Evolutionary conservation across 2,888 invertebrate species (phyloP), one percentile per base, ranked within the genome.

Genomic region (Pyrgus malvae): DNA sequence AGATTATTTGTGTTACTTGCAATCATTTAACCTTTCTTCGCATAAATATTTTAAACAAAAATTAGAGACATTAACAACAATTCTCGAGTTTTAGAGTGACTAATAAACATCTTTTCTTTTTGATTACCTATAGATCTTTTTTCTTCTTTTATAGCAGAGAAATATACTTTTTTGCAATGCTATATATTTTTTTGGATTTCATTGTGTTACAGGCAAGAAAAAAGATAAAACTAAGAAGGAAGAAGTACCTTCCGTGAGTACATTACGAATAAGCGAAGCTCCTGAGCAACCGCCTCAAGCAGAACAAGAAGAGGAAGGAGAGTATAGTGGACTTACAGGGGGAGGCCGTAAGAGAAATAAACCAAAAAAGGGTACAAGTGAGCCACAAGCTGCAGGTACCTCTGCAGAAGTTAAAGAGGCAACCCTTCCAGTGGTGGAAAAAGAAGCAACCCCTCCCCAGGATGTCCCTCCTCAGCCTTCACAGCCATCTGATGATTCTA

Each of bases 121-220:
- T n/a, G n/a, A n/a, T n/a, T n/a, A n/a, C n/a, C n/a, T n/a, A n/a
- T n/a, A n/a, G n/a, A n/a, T n/a, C n/a, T n/a, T n/a, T n/a, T n/a
- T n/a, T n/a, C n/a, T n/a, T n/a, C n/a, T n/a, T n/a, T n/a, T n/a
- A n/a, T n/a, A n/a, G n/a, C n/a, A n/a, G n/a, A n/a, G n/a, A n/a
- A n/a, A n/a, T n/a, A n/a, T n/a, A n/a, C n/a, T n/a, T n/a, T n/a
- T n/a, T n/a, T n/a, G n/a, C n/a, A n/a, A n/a, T n/a, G n/a, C n/a
- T n/a, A n/a, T n/a, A n/a, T n/a, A n/a, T n/a, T n/a, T n/a, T n/a
- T 29, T 29, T 17, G n/a, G 1, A 17, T 19, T 16, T 38, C 7
- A 17, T 35, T 25, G 6, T 48, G 17, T 33, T 33, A 50, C 57
- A 66, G 70, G 69, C n/a, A 72, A 71, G 56, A 73, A 73, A 38